A percentile compares a stretch with the other conserved stretches of the same genome.
phyloP scores from a whole-genome alignment of 2,888 invertebrate genomes.

The Piscicola geometra region DNA sequence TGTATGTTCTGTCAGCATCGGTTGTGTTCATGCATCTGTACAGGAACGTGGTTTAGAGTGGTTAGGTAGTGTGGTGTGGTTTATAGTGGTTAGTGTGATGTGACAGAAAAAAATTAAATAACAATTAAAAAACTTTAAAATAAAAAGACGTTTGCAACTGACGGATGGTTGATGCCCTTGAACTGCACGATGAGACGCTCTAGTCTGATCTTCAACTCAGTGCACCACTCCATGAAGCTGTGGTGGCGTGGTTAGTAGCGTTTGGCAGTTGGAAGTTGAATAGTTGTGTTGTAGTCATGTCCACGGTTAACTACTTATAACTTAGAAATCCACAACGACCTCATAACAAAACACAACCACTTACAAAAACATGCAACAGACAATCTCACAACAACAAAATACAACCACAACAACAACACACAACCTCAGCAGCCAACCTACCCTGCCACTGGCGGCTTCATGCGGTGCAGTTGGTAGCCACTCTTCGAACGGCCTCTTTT shows the following conservation, averaged over 20 bases:
- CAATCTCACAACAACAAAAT: background rate
- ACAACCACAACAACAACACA: background rate
- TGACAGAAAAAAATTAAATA: background rate
- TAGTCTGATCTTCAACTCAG: conserved; percentile 64
- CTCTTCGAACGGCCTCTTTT: conserved; percentile 31
- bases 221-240: conserved; percentile 73
- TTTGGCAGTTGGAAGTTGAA: conserved; percentile 4
- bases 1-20: conserved; percentile 68
- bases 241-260: no score
- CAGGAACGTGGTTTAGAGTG: background rate
- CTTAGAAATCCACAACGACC: no score
- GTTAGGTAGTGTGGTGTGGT: background rate
- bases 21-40: conserved; percentile 64
- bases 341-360: background rate
- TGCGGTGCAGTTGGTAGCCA: conserved; percentile 64
- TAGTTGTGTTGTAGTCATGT: no score
- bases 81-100: background rate
- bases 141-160: conserved; percentile 43
- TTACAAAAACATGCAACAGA: background rate
- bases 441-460: conserved; percentile 52
- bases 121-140: background rate
- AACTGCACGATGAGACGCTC: conserved; percentile 65
- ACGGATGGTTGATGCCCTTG: conserved; percentile 75
- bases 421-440: background rate
- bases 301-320: no score